These are phyloP conservation scores for Drosophila repleta DNA, from an alignment of 1,140 invertebrate genomes.

Conservation along the genomic window DNA sequence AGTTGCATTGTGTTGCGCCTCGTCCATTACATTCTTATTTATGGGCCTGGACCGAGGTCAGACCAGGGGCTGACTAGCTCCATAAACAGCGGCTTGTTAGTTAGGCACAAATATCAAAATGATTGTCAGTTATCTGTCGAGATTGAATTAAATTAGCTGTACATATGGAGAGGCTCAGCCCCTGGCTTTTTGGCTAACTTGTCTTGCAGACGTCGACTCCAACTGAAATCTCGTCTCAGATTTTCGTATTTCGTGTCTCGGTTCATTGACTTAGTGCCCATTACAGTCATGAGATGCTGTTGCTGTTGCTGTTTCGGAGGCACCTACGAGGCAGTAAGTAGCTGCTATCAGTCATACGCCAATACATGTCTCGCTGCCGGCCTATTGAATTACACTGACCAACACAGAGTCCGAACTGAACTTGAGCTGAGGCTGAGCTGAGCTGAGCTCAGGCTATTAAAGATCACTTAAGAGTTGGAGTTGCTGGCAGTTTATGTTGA, in stretches of 20 bases:
- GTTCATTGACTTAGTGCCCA: constrained; percentile 73
- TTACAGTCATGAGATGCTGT: constrained; percentile 39
- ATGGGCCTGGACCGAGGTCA: constrained; percentile 36
- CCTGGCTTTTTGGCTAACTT: constrained; percentile 5
- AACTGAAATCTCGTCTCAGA: constrained; percentile 14
- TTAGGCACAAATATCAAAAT: constrained; percentile 16
- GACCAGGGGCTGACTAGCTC: neutral
- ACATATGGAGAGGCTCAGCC: neutral
- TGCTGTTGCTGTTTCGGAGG: constrained; percentile 46
- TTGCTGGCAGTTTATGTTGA: too few relatives aligned
- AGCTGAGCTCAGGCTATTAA: neutral
- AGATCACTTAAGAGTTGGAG: neutral
- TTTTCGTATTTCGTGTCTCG: constrained; percentile 33
- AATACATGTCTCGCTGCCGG: constrained; percentile 56
- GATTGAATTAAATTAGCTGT: constrained; percentile 46
- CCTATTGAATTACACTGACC: constrained; percentile 72
- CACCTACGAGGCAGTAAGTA: constrained; percentile 52
- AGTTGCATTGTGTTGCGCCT: constrained; percentile 58
- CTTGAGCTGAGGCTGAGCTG: neutral
- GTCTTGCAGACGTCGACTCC: constrained; percentile 38
- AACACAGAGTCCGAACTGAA: constrained; percentile 15
- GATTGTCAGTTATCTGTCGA: constrained; percentile 29
- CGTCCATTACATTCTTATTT: constrained; percentile 75
- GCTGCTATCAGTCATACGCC: constrained; percentile 79
- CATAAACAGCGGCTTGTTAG: constrained; percentile 33